A percentile compares a stretch with the other conserved stretches of the same genome.
Conservation (phyloP, 2,113 vertebrate genomes). For the Pogonocichla stellata region DNA sequence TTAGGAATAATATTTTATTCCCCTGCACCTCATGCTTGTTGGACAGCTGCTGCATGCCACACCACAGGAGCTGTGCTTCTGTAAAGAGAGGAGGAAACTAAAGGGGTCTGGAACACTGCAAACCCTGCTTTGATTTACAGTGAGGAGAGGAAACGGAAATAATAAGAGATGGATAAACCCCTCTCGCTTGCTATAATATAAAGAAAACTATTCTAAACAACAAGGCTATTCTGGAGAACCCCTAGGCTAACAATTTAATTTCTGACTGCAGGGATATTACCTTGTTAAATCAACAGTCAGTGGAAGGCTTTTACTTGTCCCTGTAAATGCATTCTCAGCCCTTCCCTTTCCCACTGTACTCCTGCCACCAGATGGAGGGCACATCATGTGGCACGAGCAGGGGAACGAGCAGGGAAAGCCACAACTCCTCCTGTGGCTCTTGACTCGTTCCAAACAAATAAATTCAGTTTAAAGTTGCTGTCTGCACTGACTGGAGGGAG, state of each 20-base stretch:
- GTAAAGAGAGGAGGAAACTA: not conserved
- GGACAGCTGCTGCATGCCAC: not conserved
- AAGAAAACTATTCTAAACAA: slow-evolving; percentile 33
- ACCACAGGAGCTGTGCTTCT: not conserved
- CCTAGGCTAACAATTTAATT: slow-evolving; percentile 36
- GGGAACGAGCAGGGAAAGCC: not conserved
- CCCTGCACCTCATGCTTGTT: not conserved
- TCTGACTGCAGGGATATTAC: slow-evolving; percentile 32
- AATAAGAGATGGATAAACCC: not conserved
- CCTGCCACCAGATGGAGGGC: slow-evolving; percentile 56
- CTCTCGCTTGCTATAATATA: not conserved
- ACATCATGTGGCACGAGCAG: not conserved
- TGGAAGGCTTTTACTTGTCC: slow-evolving; percentile 6
- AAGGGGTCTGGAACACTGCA: not conserved
- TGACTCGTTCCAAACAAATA: not conserved
- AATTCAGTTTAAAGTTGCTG: not conserved
- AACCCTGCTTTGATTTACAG: not conserved
- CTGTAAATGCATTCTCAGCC: not conserved
- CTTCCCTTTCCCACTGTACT: not conserved
- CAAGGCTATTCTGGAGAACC: slow-evolving; percentile 12
- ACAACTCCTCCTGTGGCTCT: not conserved
- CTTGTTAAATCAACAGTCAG: slow-evolving; percentile 44
- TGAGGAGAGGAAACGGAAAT: not conserved
- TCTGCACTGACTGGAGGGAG: not conserved
- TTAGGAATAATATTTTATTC: not conserved